Percentiles rank a stretch among this genome's conserved stretches.
phyloP scores from a whole-genome alignment of 2,888 invertebrate genomes.

The Octodonta nipae region DNA sequence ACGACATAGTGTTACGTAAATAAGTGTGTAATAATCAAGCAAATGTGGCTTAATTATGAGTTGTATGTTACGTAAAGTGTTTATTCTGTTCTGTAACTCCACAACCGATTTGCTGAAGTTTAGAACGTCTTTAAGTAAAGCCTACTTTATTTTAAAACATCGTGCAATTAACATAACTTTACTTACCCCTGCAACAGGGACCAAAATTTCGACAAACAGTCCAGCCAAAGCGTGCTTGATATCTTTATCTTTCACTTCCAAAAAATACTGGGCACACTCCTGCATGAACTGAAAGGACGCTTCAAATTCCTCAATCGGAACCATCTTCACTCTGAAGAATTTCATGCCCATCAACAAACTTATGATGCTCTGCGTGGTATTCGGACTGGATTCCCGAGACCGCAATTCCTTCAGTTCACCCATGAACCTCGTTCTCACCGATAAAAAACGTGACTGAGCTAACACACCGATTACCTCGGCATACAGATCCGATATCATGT shows the following conservation, averaged over 20 bases:
- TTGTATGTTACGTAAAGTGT: no score
- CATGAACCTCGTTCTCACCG: slow-evolving; percentile 84
- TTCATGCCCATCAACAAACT: slow-evolving; percentile 99
- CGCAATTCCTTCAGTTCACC: slow-evolving; percentile 75
- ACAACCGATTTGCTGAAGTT: no score
- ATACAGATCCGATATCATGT: slow-evolving; percentile 93
- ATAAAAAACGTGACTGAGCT: slow-evolving; percentile 85
- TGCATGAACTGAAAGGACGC: slow-evolving; percentile 97
- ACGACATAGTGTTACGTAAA: no score
- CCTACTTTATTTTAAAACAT: no score
- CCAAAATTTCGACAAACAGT: slow-evolving; percentile 93
- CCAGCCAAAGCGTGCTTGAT: slow-evolving; percentile 96
- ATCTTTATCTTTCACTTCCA: slow-evolving; percentile 96
- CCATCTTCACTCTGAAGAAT: slow-evolving; percentile 91
- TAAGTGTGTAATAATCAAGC: no score
- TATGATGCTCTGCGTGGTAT: slow-evolving; percentile 86
- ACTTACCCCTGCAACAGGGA: slow-evolving; percentile 93
- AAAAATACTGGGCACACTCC: slow-evolving; percentile 93
- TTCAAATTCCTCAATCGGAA: slow-evolving; percentile 98
- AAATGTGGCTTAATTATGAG: no score
- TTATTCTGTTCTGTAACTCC: no score
- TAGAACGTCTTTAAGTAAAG: no score
- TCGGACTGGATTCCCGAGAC: slow-evolving; percentile 77
- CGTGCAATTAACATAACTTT: no score
- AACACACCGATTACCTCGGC: slow-evolving; percentile 95